Evolutionary conservation across 2,797 vertebrate species (phyloP).

Genomic region (Ceryle rudis): DNA sequence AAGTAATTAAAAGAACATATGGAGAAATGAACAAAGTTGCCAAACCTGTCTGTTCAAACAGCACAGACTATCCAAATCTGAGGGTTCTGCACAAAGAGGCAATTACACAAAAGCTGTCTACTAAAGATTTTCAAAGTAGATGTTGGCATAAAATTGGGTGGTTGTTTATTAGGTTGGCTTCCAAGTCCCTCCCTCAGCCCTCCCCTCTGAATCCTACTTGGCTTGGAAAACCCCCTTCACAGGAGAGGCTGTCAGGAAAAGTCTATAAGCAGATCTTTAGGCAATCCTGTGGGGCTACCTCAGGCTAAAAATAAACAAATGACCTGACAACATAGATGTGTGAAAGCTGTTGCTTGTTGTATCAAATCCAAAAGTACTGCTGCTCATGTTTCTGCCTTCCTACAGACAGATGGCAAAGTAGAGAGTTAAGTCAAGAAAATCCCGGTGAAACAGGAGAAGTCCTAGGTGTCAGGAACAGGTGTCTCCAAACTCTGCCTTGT

Average conservation of each 20-base stretch:
- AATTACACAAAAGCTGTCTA: not conserved
- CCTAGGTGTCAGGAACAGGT: not conserved
- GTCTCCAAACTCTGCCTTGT: not conserved
- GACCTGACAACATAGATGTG: not conserved
- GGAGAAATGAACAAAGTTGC: not conserved
- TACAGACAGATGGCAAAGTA: not conserved
- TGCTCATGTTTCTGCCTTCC: constrained; percentile 14
- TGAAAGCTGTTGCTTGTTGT: not conserved
- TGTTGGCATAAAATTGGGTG: not conserved
- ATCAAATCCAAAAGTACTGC: not conserved
- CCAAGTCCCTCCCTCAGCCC: not conserved
- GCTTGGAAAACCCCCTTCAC: constrained; percentile 26
- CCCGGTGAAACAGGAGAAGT: not conserved
- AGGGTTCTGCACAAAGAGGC: not conserved
- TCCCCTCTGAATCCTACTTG: not conserved
- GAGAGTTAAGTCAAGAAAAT: not conserved
- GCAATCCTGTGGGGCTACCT: constrained; percentile 8
- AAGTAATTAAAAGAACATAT: not conserved
- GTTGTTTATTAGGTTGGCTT: not conserved
- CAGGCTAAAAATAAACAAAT: constrained; percentile 38
- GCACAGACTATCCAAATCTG: not conserved
- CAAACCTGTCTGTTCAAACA: constrained; percentile 10
- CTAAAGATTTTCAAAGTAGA: not conserved
- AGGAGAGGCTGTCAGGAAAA: not conserved
- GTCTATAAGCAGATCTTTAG: not conserved